phyloP scores from a whole-genome alignment of 2,113 vertebrate species.

The Calonectris borealis region DNA sequence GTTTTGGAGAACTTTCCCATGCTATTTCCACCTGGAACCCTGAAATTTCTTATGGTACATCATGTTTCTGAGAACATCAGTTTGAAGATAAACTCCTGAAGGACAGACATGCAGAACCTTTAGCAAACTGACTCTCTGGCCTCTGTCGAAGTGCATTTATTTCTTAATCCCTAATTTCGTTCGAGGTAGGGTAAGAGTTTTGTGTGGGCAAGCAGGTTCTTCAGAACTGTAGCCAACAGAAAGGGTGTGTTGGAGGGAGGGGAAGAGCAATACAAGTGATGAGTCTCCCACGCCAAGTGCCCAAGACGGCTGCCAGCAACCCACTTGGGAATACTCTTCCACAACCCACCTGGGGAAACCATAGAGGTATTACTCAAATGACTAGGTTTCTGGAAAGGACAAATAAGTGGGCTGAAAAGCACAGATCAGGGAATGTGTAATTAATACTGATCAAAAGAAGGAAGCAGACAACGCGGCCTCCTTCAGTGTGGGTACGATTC shows the following conservation, averaged over 20 bases:
- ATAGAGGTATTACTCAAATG: background rate
- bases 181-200: conserved; percentile 2
- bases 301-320: background rate
- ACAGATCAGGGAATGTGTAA: background rate
- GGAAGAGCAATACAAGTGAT: background rate
- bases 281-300: background rate
- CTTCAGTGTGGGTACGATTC: background rate
- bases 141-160: background rate
- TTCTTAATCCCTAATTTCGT: conserved; percentile 36
- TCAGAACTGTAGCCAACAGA: conserved; percentile 51
- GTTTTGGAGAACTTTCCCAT: background rate
- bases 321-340: background rate
- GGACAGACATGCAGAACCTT: background rate
- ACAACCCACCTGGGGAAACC: background rate
- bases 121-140: background rate
- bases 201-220: conserved; percentile 56
- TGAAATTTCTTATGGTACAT: background rate
- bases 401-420: background rate
- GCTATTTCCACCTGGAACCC: background rate
- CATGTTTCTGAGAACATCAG: background rate
- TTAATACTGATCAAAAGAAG: background rate
- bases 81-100: background rate
- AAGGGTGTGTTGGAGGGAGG: conserved; percentile 42
- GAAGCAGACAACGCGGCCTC: background rate
- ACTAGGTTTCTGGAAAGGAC: background rate